Evolutionary conservation across 2,797 vertebrate species (phyloP).

Genomic region (Acrossocheilus fasciatus): DNA sequence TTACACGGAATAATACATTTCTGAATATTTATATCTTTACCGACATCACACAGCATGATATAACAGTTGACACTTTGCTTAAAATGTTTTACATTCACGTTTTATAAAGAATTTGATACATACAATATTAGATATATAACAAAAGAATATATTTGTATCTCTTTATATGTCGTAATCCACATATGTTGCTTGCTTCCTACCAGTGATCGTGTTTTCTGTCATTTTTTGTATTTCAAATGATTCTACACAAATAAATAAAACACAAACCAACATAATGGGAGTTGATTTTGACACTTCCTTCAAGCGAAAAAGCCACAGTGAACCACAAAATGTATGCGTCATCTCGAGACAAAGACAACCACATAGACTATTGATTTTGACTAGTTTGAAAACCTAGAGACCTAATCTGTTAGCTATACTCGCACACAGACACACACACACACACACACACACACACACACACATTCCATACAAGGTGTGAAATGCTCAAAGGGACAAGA

Average conservation of each 20-base stretch:
- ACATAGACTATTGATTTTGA: constrained; percentile 23
- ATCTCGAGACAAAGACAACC: constrained; percentile 33
- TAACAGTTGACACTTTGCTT: constrained; percentile 78
- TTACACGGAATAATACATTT: constrained; percentile 75
- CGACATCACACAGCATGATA: constrained; percentile 85
- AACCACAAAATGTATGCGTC: constrained; percentile 27
- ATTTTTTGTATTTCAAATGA: constrained; percentile 61
- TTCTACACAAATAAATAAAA: constrained; percentile 70
- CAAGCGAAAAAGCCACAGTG: constrained; percentile 18
- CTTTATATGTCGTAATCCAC: constrained; percentile 62
- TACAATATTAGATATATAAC: constrained; percentile 84
- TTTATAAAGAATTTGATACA: constrained; percentile 87
- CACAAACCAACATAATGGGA: constrained; percentile 49
- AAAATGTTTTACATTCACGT: constrained; percentile 86
- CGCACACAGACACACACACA: background rate
- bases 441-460: constrained; percentile 4
- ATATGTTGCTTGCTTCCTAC: constrained; percentile 75
- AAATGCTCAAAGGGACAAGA: constrained; percentile 12
- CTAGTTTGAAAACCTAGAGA: constrained; percentile 32
- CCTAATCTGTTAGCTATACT: background rate
- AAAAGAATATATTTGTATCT: constrained; percentile 84
- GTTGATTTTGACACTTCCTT: constrained; percentile 43
- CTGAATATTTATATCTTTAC: constrained; percentile 78
- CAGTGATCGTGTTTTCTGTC: constrained; percentile 64
- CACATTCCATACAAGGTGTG: constrained; percentile 26